A percentile compares a stretch with the other conserved stretches of the same genome.
Conservation (phyloP, 2,797 vertebrate species). For the Picus viridis region DNA sequence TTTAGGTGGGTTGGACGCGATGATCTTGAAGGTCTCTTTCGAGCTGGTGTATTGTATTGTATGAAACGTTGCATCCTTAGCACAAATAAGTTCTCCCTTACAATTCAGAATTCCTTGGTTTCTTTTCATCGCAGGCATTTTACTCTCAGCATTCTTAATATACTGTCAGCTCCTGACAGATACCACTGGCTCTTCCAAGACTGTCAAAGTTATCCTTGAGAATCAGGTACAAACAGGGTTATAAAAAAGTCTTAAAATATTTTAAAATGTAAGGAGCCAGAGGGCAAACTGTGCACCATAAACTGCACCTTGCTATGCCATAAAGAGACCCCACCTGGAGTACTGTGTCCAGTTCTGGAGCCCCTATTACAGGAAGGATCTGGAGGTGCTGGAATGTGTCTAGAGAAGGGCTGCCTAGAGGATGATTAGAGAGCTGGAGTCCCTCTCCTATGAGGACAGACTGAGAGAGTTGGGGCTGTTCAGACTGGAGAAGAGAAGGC, state of each 20-base stretch:
- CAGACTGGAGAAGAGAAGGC: too few species aligned
- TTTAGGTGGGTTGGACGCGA: too few species aligned
- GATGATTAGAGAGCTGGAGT: too few species aligned
- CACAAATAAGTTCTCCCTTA: not conserved
- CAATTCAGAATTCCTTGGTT: slow-evolving; percentile 1
- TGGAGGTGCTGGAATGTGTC: too few species aligned
- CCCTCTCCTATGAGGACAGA: too few species aligned
- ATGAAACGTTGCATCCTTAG: not conserved
- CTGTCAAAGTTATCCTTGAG: slow-evolving; percentile 9
- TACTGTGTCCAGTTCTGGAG: too few species aligned
- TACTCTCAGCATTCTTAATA: not conserved
- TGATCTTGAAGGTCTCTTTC: too few species aligned
- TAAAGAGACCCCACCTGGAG: not conserved
- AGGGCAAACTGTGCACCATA: not conserved
- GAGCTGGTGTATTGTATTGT: too few species aligned
- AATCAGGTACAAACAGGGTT: slow-evolving; percentile 12
- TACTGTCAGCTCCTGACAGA: slow-evolving; percentile 42
- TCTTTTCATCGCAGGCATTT: slow-evolving; percentile 34
- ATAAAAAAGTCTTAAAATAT: not conserved
- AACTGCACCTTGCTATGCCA: slow-evolving; percentile 1
- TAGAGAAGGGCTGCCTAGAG: too few species aligned
- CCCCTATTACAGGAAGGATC: too few species aligned
- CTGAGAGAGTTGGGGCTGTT: too few species aligned
- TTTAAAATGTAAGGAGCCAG: not conserved
- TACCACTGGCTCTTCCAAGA: slow-evolving; percentile 17